Base-by-base conservation (phyloP, 2,888 invertebrate genomes). In the Artemia sinica region DNA sequence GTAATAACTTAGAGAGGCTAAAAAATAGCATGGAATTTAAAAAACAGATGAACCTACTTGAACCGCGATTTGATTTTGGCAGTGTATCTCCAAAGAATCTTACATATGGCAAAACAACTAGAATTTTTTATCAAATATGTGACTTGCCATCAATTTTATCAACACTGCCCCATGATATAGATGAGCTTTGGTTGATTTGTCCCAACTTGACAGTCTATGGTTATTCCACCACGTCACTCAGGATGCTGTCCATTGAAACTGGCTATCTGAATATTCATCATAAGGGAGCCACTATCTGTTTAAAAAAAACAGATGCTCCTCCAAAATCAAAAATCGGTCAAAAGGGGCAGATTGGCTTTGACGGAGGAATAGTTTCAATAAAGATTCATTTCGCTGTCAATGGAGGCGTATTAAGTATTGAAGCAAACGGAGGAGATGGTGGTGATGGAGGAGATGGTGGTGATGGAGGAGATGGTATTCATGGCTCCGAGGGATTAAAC, bases 371-470 rank as follows among this genome's bases (percentile, higher is more conserved):
- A 8, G 58, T 58, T n/a, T 8, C 58, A n/a, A 58, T 58, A 8
- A 58, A 58, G 9, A 9, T 58, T 14, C 58, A 58, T 9, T n/a
- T 14, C 8, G 58, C 6, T 6, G 58, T 58, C 6, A 8, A n/a
- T 8, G 58, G 58, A 8, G 58, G 58, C 0, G 14, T 14, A 6
- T 8, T 58, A 1, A 14, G 14, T 14, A 14, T 58, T n/a, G 14
- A 58, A 58, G 58, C 58, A 14, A 14, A n/a, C n/a, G n/a, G n/a
- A n/a, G n/a, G n/a, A n/a, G n/a, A n/a, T n/a, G n/a, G n/a, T n/a
- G n/a, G n/a, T n/a, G n/a, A 58, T 14, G 58, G 58, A 14, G 58
- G 58, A 14, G 58, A 58, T 58, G 58, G 58, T 58, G 58, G 58
- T 8, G 58, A 58, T 8, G 58, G 58, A 14, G 58, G 58, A 8